Percentiles rank a stretch among this genome's conserved stretches.
Evolutionary conservation across 2,888 invertebrate species (phyloP).

Genomic region (Luffia ferchaultella): DNA sequence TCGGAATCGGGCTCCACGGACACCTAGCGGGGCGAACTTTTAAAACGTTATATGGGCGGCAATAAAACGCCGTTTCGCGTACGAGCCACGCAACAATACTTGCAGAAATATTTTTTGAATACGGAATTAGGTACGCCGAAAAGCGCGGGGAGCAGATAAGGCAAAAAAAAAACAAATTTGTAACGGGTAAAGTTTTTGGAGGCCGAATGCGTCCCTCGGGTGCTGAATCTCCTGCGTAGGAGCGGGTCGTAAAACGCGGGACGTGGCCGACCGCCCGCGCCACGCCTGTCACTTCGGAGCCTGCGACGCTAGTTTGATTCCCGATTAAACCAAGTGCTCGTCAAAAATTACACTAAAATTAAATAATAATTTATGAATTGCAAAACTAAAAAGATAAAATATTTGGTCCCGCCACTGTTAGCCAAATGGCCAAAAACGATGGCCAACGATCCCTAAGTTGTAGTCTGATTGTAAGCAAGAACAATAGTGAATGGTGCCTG

Average conservation of each 20-base stretch:
- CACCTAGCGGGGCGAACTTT: slow-evolving; percentile 48
- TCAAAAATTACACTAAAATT: too few relatives aligned
- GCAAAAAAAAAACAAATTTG: slow-evolving; percentile 66
- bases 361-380: too few relatives aligned
- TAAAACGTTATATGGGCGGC: slow-evolving; percentile 64
- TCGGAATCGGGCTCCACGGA: too few relatives aligned
- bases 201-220: slow-evolving; percentile 64
- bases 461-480: too few relatives aligned
- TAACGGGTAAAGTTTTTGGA: slow-evolving; percentile 67
- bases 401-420: too few relatives aligned
- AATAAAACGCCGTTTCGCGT: slow-evolving; percentile 60
- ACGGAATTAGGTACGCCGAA: slow-evolving; percentile 66
- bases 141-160: slow-evolving; percentile 62
- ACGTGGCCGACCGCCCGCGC: slow-evolving; percentile 38
- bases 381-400: too few relatives aligned
- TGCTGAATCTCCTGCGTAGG: slow-evolving; percentile 66
- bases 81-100: slow-evolving; percentile 63
- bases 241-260: slow-evolving; percentile 63
- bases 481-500: too few relatives aligned
- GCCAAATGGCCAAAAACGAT: too few relatives aligned
- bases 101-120: slow-evolving; percentile 67
- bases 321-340: neutral
- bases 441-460: too few relatives aligned
- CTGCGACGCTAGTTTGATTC: neutral
- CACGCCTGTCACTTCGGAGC: neutral